A percentile compares a stretch with the other conserved stretches of the same genome.
These are phyloP conservation scores for Keiferia lycopersicella DNA, from an alignment of 2,888 invertebrate genomes.

Conservation along the genomic window DNA sequence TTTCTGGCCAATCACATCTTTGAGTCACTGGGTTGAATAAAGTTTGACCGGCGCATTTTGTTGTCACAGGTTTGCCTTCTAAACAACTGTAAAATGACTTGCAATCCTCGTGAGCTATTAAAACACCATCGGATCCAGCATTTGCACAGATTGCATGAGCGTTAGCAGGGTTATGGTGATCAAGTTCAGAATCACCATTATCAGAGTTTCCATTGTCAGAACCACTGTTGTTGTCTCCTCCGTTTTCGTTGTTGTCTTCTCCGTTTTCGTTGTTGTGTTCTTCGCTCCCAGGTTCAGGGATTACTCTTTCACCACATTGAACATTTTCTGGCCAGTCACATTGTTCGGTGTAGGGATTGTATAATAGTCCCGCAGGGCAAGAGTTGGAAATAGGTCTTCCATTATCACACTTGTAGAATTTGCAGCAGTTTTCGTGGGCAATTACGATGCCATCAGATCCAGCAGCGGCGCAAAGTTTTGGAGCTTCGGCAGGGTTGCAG, in stretches of 20 bases:
- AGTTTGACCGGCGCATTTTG: constrained; percentile 39
- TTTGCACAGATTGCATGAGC: constrained; percentile 47
- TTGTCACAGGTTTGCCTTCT: constrained; percentile 41
- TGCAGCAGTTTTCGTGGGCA: constrained; percentile 49
- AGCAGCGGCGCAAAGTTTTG: constrained; percentile 40
- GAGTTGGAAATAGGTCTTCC: constrained; percentile 39
- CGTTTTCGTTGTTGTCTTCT: not conserved
- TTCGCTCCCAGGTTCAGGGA: constrained; percentile 30
- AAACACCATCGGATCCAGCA: constrained; percentile 41
- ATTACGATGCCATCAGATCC: constrained; percentile 46
- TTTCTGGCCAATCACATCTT: constrained; percentile 50
- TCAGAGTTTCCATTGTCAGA: constrained; percentile 2
- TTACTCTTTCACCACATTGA: constrained; percentile 43
- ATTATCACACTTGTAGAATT: constrained; percentile 47
- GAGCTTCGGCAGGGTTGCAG: constrained; percentile 41
- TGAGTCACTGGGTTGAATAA: constrained; percentile 44
- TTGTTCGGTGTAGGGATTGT: constrained; percentile 39
- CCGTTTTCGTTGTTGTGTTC: constrained; percentile 24
- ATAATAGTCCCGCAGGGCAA: constrained; percentile 44
- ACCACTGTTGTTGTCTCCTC: constrained; percentile 9
- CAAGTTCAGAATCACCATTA: not conserved
- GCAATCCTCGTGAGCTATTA: constrained; percentile 50
- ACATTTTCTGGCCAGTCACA: constrained; percentile 54
- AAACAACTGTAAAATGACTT: constrained; percentile 50
- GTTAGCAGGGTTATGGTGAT: constrained; percentile 44